Base-by-base conservation (phyloP, 2,113 vertebrate species). In the Campylomormyrus tamandua region DNA sequence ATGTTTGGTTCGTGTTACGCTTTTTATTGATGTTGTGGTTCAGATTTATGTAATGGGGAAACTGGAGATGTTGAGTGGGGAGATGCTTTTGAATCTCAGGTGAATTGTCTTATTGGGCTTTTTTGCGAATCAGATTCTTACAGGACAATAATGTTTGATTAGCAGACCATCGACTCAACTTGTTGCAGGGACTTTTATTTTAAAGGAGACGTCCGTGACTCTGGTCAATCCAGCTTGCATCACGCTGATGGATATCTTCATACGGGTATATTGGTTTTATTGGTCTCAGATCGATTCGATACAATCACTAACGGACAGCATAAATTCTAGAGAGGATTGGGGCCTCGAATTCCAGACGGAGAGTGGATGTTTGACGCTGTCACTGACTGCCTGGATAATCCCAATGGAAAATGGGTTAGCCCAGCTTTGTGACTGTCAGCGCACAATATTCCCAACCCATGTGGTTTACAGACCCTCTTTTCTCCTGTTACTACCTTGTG, bases 191-290 rank as follows among this genome's bases (percentile, higher is more conserved):
- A 80, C 31, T 4, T 70, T 70, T 70, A 70, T 70, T 70, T 70
- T 70, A 70, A 70, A 62, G 56, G 56, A n/a, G 24, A 70, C 27
- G n/a, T 70, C 11, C 10, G 35, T 80, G 35, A 42, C 35, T 74
- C 31, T 19, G 19, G 11, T 42, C 19, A 42, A 80, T 19, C 74
- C 35, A 80, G 35, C 35, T 80, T 80, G 74, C 74, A 80, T 80
- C 15, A 5, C 74, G 39, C 35, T 39, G 74, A 80, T 42, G 74
- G 74, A 42, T 17, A 39, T 80, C 74, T 80, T 35, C 35, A 80
- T 80, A 80, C 74, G 74, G 74, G 74, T 80, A 80, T 42, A 80
- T 42, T 39, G 31, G 74, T 80, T 80, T 80, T 80, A 80, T 80
- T 80, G 17, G 15, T 35, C 74, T 42, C 74, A 19, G 35, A 35